phyloP scores from a whole-genome alignment of 2,888 invertebrate genomes.

The Pimpla rufipes region DNA sequence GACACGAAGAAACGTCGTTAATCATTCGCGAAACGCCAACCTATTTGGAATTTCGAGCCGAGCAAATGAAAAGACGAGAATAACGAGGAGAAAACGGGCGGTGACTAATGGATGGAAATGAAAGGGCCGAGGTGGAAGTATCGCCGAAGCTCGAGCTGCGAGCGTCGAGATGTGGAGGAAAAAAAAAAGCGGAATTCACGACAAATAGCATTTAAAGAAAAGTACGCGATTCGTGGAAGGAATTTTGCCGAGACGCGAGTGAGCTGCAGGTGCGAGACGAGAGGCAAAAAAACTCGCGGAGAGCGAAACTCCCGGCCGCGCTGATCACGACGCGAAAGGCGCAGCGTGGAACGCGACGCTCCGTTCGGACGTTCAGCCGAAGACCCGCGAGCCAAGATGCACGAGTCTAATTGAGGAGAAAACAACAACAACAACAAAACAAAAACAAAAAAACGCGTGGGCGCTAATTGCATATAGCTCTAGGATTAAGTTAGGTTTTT shows the following conservation, averaged over 20 bases:
- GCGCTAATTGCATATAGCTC: slow-evolving; percentile 65
- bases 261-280: background rate
- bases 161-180: background rate
- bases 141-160: background rate
- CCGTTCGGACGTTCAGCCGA: slow-evolving; percentile 14
- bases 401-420: slow-evolving; percentile 13
- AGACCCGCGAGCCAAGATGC: background rate
- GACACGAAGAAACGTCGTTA: slow-evolving; percentile 34
- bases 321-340: background rate
- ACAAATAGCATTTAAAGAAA: slow-evolving; percentile 18
- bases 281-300: background rate
- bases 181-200: background rate
- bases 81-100: slow-evolving; percentile 7
- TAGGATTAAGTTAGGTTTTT: slow-evolving; percentile 63
- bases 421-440: too few relatives aligned
- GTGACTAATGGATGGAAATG: slow-evolving; percentile 13
- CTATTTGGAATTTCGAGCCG: background rate
- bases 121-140: slow-evolving; percentile 2
- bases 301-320: background rate
- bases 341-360: background rate
- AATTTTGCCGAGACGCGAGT: slow-evolving; percentile 6
- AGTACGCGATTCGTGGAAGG: slow-evolving; percentile 20
- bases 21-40: slow-evolving; percentile 33
- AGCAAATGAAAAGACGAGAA: slow-evolving; percentile 37
- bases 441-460: slow-evolving; percentile 45